Percentiles rank a stretch among this genome's conserved stretches.
phyloP scores from a whole-genome alignment of 2,888 invertebrate genomes.

The Yponomeuta sedellus region DNA sequence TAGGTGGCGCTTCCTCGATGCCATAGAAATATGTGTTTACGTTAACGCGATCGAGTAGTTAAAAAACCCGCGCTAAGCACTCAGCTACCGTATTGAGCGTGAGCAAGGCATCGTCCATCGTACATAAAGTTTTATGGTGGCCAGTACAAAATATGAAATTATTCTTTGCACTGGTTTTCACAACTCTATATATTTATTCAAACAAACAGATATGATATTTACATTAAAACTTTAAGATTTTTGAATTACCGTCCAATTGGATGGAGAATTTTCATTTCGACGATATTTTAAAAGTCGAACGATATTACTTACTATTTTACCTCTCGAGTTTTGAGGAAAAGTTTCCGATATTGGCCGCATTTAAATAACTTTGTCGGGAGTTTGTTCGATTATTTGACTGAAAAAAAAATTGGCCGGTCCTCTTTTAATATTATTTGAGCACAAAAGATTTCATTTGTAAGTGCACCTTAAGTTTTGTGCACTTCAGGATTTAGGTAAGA shows the following conservation, averaged over 20 bases:
- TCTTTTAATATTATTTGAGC: background rate
- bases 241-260: background rate
- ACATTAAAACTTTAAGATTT: conserved; percentile 24
- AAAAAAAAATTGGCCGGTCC: background rate
- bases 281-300: conserved; percentile 1
- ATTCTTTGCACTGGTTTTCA: background rate
- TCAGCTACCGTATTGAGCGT: too few relatives aligned
- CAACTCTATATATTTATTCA: background rate
- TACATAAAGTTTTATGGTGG: too few relatives aligned
- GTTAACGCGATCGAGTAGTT: too few relatives aligned
- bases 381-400: background rate
- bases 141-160: too few relatives aligned
- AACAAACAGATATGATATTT: conserved; percentile 22
- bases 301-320: background rate
- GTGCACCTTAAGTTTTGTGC: too few relatives aligned
- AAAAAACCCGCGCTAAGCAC: too few relatives aligned
- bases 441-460: too few relatives aligned
- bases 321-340: background rate
- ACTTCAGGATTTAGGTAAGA: too few relatives aligned
- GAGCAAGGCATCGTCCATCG: too few relatives aligned
- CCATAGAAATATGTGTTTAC: too few relatives aligned
- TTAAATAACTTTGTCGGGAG: background rate
- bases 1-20: too few relatives aligned
- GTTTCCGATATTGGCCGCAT: background rate
- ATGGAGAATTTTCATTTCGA: background rate